Evolutionary conservation across 2,888 invertebrate species (phyloP).

Genomic region (Lymantria monacha): DNA sequence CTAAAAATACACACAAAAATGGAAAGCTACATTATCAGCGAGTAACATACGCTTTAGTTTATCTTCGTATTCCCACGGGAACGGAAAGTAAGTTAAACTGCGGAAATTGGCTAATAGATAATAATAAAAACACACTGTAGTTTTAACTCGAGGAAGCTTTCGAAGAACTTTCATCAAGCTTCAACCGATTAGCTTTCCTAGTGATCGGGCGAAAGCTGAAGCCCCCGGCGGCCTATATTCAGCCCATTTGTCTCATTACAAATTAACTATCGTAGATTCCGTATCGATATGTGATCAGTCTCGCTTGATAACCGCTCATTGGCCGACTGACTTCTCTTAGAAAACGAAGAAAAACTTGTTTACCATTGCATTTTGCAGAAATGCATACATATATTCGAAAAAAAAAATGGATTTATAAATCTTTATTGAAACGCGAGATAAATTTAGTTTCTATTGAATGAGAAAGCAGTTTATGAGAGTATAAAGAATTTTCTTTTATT

Average conservation of each 20-base stretch:
- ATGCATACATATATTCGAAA: not conserved
- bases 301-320: constrained; percentile 33
- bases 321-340: constrained; percentile 14
- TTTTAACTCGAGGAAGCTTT: no score
- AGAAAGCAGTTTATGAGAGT: constrained; percentile 3
- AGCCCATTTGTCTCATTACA: constrained; percentile 39
- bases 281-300: constrained; percentile 29
- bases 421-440: constrained; percentile 2
- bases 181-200: constrained; percentile 27
- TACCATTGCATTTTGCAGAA: not conserved
- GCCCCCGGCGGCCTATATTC: constrained; percentile 50
- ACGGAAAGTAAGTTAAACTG: no score
- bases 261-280: constrained; percentile 58
- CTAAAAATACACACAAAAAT: no score
- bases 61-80: no score
- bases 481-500: no score
- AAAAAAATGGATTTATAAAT: constrained; percentile 7
- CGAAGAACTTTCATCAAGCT: not conserved
- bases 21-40: no score
- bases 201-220: constrained; percentile 46
- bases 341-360: constrained; percentile 29
- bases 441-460: constrained; percentile 2
- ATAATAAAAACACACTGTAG: no score
- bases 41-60: no score
- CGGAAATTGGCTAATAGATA: no score